phyloP scores from a whole-genome alignment of 2,797 vertebrate species.

The Coendou prehensilis region DNA sequence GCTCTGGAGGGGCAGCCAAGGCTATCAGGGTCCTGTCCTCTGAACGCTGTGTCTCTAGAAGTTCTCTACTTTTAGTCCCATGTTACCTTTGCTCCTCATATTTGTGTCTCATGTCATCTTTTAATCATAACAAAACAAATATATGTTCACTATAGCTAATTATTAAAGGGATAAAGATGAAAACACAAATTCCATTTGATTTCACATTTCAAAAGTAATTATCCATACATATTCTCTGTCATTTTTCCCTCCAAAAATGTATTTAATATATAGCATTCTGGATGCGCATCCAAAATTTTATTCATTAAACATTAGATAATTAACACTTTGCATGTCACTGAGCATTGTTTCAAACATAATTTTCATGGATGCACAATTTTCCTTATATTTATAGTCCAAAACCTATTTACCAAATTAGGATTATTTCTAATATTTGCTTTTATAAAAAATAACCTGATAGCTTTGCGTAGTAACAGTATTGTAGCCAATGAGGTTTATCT shows the following conservation, averaged over 20 bases:
- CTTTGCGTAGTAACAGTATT: too few relatives aligned
- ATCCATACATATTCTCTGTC: not conserved
- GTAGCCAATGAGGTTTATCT: too few relatives aligned
- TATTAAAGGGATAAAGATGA: not conserved
- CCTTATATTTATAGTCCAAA: not conserved
- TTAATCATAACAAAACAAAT: not conserved
- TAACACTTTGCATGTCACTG: not conserved
- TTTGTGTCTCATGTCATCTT: not conserved
- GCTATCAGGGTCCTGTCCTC: too few relatives aligned
- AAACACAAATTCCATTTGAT: not conserved
- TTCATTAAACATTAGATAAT: not conserved
- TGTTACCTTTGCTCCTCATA: not conserved
- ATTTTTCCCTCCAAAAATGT: not conserved
- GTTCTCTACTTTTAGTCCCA: not conserved
- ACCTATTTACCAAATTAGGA: not conserved
- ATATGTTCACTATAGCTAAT: not conserved
- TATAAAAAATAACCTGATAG: constrained; percentile 3
- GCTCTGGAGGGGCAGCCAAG: not conserved
- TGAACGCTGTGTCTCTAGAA: not conserved
- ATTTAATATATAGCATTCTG: not conserved
- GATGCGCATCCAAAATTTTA: not conserved
- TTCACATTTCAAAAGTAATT: not conserved
- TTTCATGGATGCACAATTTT: not conserved
- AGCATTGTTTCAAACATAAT: not conserved
- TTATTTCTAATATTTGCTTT: constrained; percentile 18